phyloP scores from a whole-genome alignment of 2,888 invertebrate genomes.

The Spodoptera picta region DNA sequence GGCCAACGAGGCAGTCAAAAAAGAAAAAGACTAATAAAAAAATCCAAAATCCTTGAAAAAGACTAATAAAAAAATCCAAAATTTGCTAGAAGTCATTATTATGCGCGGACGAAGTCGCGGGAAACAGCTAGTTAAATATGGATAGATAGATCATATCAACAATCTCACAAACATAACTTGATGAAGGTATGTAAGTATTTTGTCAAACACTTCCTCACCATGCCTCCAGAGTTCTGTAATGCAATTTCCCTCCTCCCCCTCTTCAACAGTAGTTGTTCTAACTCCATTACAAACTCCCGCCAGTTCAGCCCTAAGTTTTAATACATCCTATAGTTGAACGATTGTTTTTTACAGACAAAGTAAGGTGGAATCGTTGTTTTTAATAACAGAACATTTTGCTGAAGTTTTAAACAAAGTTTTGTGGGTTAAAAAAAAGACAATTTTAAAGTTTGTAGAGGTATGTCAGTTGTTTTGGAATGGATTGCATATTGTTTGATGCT shows the following conservation, averaged over 20 bases:
- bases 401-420: background rate
- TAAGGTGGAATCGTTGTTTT: slow-evolving; percentile 1
- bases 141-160: too few relatives aligned
- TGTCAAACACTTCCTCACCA: slow-evolving; percentile 33
- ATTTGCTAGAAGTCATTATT: too few relatives aligned
- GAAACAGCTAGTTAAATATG: too few relatives aligned
- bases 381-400: slow-evolving; percentile 17
- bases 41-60: too few relatives aligned
- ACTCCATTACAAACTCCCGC: slow-evolving; percentile 48
- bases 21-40: too few relatives aligned
- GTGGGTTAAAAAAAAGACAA: too few relatives aligned
- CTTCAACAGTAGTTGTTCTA: slow-evolving; percentile 26
- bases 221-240: slow-evolving; percentile 23
- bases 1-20: too few relatives aligned
- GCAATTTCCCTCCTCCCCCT: slow-evolving; percentile 35
- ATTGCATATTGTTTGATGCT: too few relatives aligned
- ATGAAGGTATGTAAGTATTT: slow-evolving; percentile 24
- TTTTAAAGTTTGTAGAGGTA: background rate
- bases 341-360: slow-evolving; percentile 32
- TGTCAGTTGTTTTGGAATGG: background rate
- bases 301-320: slow-evolving; percentile 37
- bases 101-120: too few relatives aligned
- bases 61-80: too few relatives aligned
- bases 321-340: slow-evolving; percentile 11
- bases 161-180: too few relatives aligned